These are phyloP conservation scores for Balaenoptera acutorostrata DNA, from an alignment of 2,113 vertebrate genomes.

Conservation along the genomic window DNA sequence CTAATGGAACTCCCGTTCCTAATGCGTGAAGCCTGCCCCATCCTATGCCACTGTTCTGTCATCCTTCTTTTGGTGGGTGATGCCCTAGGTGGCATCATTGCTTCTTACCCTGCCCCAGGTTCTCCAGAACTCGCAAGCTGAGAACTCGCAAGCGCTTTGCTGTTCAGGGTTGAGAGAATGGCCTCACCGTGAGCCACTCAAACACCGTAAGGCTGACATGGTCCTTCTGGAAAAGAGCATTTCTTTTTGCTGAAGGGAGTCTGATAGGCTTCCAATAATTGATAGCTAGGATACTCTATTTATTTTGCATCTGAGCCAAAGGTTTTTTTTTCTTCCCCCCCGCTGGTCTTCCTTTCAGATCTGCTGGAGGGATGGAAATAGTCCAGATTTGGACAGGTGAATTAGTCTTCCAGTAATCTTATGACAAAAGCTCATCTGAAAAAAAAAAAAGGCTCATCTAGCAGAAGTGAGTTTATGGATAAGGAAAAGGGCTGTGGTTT, in stretches of 20 bases:
- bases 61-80: not conserved
- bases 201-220: rapidly evolving
- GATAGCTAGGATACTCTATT: not conserved
- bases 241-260: not conserved
- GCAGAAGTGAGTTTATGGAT: not conserved
- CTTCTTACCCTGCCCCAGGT: rapidly evolving
- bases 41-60: not conserved
- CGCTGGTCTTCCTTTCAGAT: not conserved
- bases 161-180: rapidly evolving
- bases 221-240: not conserved
- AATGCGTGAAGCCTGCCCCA: rapidly evolving
- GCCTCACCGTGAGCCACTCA: rapidly evolving
- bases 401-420: not conserved
- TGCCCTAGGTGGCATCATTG: rapidly evolving
- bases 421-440: not conserved
- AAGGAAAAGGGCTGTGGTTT: not conserved
- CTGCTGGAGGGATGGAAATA: not conserved
- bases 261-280: not conserved
- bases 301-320: not conserved
- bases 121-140: not conserved
- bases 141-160: not conserved
- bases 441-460: not conserved
- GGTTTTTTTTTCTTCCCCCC: not conserved
- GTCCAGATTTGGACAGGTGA: not conserved
- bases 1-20: not conserved